Evolutionary conservation across 2,888 invertebrate species (phyloP), one percentile per base, ranked within the genome.

Genomic region (Meandrusa payeni): DNA sequence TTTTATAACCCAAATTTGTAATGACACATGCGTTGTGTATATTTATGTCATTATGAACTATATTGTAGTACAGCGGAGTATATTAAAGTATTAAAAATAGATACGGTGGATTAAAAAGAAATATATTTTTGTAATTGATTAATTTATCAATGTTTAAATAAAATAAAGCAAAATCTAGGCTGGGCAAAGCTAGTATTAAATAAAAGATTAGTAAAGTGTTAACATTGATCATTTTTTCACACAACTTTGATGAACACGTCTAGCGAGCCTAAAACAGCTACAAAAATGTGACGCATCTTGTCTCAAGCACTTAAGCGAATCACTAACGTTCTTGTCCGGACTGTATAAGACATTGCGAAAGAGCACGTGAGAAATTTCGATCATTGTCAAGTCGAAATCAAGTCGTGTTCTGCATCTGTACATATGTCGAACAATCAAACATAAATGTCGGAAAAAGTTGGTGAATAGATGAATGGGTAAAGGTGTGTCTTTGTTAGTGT

Each of bases 361-460:
- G 11, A 32, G 13, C 12, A 20, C 37, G 31, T 43, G 37, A 37
- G 43, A 43, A 43, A 6, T 20, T 5, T 31, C 29, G 4, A 24
- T 43, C 37, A 43, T 37, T 43, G 37, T 43, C 28, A 34, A 28
- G 15, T 27, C 6, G 10, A 11, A 27, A 28, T 11, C 23, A 40
- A 36, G 19, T 9, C 6, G 5, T 11, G 22, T 12, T 26, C 19
- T 27, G 11, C 12, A 31, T 26, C 19, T 19, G 26, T 28, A 23
- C 27, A 28, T 7, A 36, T 31, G 37, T 43, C 42, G 42, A 36
- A 43, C 37, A 43, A 43, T n/a, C n/a, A n/a, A n/a, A n/a, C n/a
- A n/a, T n/a, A n/a, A n/a, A n/a, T 43, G 34, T 10, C 9, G 7
- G 31, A 32, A 43, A 37, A 43, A 31, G 24, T 26, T 24, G 19